These are phyloP conservation scores for Mionectes olivaceus DNA, from an alignment of 2,797 vertebrate species.

Conservation along the genomic window DNA sequence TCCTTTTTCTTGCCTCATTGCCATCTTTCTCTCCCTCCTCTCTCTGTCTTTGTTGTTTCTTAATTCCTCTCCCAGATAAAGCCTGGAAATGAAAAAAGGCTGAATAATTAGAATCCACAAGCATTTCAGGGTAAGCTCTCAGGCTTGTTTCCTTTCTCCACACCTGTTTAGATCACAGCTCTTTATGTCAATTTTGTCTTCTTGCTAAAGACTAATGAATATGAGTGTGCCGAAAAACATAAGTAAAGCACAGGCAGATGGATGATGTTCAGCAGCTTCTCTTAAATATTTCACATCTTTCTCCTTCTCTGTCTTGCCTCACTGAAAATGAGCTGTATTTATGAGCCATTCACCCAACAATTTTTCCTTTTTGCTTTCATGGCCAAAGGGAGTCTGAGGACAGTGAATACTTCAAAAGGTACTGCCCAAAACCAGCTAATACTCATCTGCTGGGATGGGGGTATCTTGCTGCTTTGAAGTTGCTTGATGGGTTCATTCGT, in stretches of 20 bases:
- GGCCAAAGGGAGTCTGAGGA: not conserved
- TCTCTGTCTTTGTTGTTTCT: not conserved
- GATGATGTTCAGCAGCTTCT: not conserved
- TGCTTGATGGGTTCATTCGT: slow-evolving; percentile 26
- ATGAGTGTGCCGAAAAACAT: not conserved
- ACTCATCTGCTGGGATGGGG: not conserved
- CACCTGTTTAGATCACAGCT: not conserved
- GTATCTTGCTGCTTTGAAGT: not conserved
- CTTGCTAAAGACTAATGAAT: not conserved
- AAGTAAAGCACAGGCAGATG: not conserved
- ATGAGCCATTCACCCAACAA: not conserved
- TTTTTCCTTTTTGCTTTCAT: not conserved
- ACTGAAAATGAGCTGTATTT: not conserved
- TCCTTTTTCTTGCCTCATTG: not conserved
- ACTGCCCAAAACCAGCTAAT: not conserved
- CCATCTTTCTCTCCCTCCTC: not conserved
- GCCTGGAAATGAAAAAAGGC: not conserved
- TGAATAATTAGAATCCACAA: not conserved
- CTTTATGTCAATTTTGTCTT: not conserved
- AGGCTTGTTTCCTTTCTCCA: not conserved
- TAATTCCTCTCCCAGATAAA: not conserved
- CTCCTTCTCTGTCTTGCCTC: not conserved
- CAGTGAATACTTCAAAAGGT: not conserved
- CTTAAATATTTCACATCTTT: not conserved
- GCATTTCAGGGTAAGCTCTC: not conserved